These are phyloP conservation scores for Anniella stebbinsi DNA, from an alignment of 2,797 vertebrate species.

Conservation along the genomic window DNA sequence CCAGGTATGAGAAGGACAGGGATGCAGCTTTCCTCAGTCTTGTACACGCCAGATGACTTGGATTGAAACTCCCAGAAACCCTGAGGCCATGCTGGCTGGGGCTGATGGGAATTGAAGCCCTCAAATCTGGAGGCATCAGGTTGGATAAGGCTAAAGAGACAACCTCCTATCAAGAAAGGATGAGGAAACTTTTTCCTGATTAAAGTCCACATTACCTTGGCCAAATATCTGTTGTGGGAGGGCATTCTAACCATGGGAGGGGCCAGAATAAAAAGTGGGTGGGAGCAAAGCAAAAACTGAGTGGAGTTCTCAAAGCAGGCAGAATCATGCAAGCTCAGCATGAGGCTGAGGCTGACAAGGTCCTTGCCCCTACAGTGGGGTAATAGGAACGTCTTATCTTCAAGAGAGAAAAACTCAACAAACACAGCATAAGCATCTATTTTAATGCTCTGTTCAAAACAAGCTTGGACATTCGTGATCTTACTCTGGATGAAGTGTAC, in stretches of 20 bases:
- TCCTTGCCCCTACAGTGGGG: neutral
- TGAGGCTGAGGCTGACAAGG: neutral
- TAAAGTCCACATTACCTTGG: too few relatives aligned
- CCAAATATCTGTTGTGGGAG: too few relatives aligned
- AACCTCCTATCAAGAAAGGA: neutral
- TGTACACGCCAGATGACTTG: too few relatives aligned
- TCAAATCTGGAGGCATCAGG: too few relatives aligned
- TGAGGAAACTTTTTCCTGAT: neutral
- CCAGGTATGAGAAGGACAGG: conserved; percentile 14
- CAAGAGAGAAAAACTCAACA: neutral
- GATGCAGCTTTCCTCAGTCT: too few relatives aligned
- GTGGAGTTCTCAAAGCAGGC: neutral
- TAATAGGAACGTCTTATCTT: conserved; percentile 8
- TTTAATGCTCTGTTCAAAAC: conserved; percentile 26
- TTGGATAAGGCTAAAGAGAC: conserved; percentile 5
- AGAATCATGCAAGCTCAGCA: neutral
- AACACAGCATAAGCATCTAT: neutral
- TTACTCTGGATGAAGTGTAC: conserved; percentile 54
- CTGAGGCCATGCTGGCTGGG: too few relatives aligned
- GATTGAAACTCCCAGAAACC: too few relatives aligned
- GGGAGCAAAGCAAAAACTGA: neutral
- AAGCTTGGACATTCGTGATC: conserved; percentile 51
- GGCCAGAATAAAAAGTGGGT: neutral
- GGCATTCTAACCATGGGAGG: too few relatives aligned
- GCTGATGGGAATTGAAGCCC: too few relatives aligned